Conservation (phyloP, 2,113 vertebrate genomes). For the Scatophagus argus region DNA sequence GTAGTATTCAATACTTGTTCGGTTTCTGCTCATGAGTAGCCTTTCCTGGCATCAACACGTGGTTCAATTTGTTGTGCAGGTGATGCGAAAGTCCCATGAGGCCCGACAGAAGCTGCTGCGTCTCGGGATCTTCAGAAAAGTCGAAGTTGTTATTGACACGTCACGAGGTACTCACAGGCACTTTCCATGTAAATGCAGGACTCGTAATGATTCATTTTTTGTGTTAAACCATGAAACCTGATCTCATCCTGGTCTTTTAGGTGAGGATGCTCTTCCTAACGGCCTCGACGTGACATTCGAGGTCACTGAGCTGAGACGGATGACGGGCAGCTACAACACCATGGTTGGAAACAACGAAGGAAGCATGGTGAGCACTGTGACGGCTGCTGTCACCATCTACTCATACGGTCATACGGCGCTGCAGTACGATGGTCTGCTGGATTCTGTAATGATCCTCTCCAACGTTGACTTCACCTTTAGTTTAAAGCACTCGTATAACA, state of each 20-base stretch:
- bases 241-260: too few relatives aligned
- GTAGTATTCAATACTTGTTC: neutral
- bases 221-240: neutral
- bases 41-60: neutral
- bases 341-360: constrained; percentile 99
- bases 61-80: constrained; percentile 77
- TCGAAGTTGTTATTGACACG: constrained; percentile 96
- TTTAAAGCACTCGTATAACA: neutral
- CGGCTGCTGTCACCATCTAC: neutral
- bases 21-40: neutral
- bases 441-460: neutral
- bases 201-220: neutral
- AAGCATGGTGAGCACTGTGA: constrained; percentile 90
- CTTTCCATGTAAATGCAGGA: neutral
- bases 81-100: constrained; percentile 95
- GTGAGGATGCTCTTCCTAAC: constrained; percentile 93
- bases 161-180: constrained; percentile 85
- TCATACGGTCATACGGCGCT: neutral
- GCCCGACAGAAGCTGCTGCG: constrained; percentile 94
- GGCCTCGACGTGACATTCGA: constrained; percentile 96
- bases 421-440: neutral
- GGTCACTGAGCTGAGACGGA: constrained; percentile 90
- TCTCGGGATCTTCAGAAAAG: constrained; percentile 94
- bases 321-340: constrained; percentile 97
- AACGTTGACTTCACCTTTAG: neutral